Conservation (phyloP, 2,113 vertebrate species). For the Rhinichthys klamathensis region DNA sequence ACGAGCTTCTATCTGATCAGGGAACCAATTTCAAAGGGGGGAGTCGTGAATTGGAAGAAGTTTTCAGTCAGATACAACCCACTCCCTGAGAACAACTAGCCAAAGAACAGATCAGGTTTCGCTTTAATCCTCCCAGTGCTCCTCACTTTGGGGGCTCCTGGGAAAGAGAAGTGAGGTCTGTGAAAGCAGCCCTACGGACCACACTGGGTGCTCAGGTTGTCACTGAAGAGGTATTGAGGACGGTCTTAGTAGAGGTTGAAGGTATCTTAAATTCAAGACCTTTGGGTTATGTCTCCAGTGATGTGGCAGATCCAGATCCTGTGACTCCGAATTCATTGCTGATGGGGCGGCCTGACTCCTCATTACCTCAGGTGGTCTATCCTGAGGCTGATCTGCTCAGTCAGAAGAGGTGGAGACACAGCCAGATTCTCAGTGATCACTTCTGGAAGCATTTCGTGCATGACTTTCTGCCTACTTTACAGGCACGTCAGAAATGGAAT, state of each 20-base stretch:
- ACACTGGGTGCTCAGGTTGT: background rate
- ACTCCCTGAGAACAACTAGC: background rate
- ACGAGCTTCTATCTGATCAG: background rate
- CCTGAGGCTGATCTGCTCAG: background rate
- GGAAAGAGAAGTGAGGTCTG: constrained; percentile 11
- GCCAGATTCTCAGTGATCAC: background rate
- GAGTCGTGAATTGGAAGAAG: background rate
- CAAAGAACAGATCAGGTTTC: background rate
- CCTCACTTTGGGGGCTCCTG: background rate
- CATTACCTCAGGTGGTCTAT: background rate
- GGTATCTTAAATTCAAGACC: constrained; percentile 5
- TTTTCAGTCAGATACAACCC: background rate
- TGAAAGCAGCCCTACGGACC: background rate
- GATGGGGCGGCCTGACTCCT: background rate
- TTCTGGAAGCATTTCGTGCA: constrained; percentile 2
- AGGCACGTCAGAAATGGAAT: background rate
- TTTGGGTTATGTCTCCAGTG: background rate
- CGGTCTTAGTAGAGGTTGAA: background rate
- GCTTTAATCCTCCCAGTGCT: background rate
- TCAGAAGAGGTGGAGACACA: background rate
- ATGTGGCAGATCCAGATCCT: background rate
- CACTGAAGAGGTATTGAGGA: background rate
- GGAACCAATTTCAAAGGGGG: background rate
- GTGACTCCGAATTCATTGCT: background rate
- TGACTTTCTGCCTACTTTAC: background rate